A percentile compares a stretch with the other conserved stretches of the same genome.
phyloP scores from a whole-genome alignment of 1,140 invertebrate genomes.

The Oncopeltus fasciatus region DNA sequence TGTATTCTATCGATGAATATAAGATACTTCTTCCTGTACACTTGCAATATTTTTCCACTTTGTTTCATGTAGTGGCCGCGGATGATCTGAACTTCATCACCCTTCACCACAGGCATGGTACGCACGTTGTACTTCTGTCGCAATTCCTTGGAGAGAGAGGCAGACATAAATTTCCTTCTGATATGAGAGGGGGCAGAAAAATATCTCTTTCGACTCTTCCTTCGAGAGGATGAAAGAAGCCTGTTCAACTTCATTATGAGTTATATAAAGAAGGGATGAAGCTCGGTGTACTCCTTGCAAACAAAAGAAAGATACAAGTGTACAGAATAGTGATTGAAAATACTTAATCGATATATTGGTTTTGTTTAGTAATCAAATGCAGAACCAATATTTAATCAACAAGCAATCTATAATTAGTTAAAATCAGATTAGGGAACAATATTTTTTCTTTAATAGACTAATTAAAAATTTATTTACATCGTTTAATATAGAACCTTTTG shows the following conservation, averaged over 20 bases:
- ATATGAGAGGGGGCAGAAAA: conserved; percentile 98
- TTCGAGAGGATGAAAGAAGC: conserved; percentile 78
- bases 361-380: no score
- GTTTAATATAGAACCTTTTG: no score
- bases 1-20: conserved; percentile 98
- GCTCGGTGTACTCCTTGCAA: no score
- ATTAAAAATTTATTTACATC: no score
- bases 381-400: no score
- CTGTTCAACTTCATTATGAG: conserved; percentile 96
- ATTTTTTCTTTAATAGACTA: no score
- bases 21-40: conserved; percentile 97
- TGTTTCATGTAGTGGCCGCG: conserved; percentile 97
- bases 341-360: no score
- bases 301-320: no score
- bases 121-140: conserved; percentile 94
- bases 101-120: conserved; percentile 94
- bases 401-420: no score
- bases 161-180: conserved; percentile 86
- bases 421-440: no score
- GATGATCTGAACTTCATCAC: conserved; percentile 96
- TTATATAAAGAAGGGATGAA: no score
- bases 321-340: no score
- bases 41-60: conserved; percentile 94
- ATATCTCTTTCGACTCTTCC: conserved; percentile 94
- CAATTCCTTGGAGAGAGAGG: conserved; percentile 95